phyloP scores from a whole-genome alignment of 1,140 invertebrate species.

The Stegodyphus mimosarum region DNA sequence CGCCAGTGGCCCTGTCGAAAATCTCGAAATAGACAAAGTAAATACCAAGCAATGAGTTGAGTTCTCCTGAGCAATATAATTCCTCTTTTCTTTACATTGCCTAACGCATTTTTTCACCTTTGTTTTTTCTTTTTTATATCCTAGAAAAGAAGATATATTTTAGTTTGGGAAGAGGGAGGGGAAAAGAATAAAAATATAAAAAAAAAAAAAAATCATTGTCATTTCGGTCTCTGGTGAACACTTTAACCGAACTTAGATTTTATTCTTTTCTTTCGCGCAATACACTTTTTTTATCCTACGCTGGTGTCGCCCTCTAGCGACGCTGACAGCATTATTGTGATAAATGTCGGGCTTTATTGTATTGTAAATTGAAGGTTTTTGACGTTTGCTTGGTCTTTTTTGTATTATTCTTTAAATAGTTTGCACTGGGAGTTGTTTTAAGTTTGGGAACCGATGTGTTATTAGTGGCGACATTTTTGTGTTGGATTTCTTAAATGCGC shows the following conservation, averaged over 20 bases:
- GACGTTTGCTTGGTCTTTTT: conserved; percentile 8
- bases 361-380: conserved; percentile 49
- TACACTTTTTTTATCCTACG: no score
- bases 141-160: conserved; percentile 37
- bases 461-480: no score
- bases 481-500: no score
- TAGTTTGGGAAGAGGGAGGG: not conserved
- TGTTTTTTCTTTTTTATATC: not conserved
- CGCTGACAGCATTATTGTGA: conserved; percentile 15
- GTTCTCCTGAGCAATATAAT: conserved; percentile 29
- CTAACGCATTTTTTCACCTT: not conserved
- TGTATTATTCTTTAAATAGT: not conserved
- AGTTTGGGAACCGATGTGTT: not conserved
- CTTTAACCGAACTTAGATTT: conserved; percentile 50
- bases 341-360: conserved; percentile 42
- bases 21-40: not conserved
- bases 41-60: conserved; percentile 9
- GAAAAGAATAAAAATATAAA: no score
- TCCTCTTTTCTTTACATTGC: conserved; percentile 16
- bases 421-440: not conserved
- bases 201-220: conserved; percentile 15
- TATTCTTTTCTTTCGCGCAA: conserved; percentile 10
- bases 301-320: not conserved
- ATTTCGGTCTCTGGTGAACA: conserved; percentile 15
- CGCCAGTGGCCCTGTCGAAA: no score